Evolutionary conservation across 2,888 invertebrate species (phyloP).

Genomic region (Pachliopta kotzebuea): DNA sequence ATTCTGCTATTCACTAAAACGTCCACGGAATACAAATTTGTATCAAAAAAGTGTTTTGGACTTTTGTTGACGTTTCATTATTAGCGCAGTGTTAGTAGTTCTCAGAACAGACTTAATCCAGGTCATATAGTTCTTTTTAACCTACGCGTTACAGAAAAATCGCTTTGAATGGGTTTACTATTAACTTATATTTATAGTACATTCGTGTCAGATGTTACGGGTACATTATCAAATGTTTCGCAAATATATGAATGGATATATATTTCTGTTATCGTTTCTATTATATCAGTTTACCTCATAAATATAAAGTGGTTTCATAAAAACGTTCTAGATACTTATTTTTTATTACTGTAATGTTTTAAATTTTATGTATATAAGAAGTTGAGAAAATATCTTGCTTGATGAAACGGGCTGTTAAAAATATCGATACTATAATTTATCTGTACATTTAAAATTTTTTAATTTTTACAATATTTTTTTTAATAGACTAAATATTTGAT

Average conservation of each 20-base stretch:
- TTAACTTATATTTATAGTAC: background rate
- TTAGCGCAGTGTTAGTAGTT: conserved; percentile 1
- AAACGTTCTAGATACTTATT: background rate
- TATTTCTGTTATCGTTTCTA: background rate
- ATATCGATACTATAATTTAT: too few species aligned
- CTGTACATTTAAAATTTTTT: too few species aligned
- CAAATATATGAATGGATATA: background rate
- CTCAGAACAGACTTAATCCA: conserved; percentile 6
- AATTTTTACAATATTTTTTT: too few species aligned
- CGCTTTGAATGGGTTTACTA: background rate
- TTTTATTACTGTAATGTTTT: background rate
- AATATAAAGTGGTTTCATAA: background rate
- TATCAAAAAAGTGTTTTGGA: background rate
- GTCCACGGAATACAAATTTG: background rate
- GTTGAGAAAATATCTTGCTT: background rate
- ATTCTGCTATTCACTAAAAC: background rate
- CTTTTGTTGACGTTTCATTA: conserved; percentile 4
- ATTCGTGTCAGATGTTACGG: background rate
- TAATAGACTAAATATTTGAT: too few species aligned
- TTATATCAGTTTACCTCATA: background rate
- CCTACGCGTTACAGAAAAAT: background rate
- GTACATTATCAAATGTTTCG: background rate
- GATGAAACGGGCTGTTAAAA: too few species aligned
- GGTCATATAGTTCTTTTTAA: conserved; percentile 12
- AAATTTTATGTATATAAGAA: background rate